Conservation (phyloP, 2,113 vertebrate species). For the Ciconia maguari region DNA sequence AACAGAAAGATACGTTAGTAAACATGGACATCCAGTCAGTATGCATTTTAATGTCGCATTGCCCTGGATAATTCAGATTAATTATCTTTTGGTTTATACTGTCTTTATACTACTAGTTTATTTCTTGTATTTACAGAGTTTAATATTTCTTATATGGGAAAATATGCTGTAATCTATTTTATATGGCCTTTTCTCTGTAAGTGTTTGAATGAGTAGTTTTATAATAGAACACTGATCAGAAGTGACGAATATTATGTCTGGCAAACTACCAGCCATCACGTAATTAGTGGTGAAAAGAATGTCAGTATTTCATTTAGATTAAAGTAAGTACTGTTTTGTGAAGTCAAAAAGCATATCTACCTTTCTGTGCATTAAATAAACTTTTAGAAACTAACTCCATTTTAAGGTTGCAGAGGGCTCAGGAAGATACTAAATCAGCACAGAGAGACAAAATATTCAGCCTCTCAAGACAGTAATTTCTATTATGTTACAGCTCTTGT, state of each 20-base stretch:
- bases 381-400: not conserved
- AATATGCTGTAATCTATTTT: not conserved
- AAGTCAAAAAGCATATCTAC: not conserved
- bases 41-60: not conserved
- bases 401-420: not conserved
- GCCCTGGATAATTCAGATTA: not conserved
- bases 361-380: constrained; percentile 5
- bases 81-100: not conserved
- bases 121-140: not conserved
- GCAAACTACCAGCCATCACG: constrained; percentile 4
- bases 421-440: not conserved
- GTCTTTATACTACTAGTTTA: not conserved
- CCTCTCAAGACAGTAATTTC: not conserved
- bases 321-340: constrained; percentile 24
- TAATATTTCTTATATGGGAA: not conserved
- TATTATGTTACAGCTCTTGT: not conserved
- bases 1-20: not conserved
- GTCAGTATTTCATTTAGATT: constrained; percentile 6
- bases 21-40: not conserved
- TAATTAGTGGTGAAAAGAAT: constrained; percentile 17
- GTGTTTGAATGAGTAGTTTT: not conserved
- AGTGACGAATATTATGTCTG: constrained; percentile 22
- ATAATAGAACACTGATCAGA: constrained; percentile 13
- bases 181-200: not conserved
- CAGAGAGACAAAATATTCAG: not conserved